These are phyloP conservation scores for Callaeas wilsoni DNA, from an alignment of 2,113 vertebrate species.

Conservation along the genomic window DNA sequence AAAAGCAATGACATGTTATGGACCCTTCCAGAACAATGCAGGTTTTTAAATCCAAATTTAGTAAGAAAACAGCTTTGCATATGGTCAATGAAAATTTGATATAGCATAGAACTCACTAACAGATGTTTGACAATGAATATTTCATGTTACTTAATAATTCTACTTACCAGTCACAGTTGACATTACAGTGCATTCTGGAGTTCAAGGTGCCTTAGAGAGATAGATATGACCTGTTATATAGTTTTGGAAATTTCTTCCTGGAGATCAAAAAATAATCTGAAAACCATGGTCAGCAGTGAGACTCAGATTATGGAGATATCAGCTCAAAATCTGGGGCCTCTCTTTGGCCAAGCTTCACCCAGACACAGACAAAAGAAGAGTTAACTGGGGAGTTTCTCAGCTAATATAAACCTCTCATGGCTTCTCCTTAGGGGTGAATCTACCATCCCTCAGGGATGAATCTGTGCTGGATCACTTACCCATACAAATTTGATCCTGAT, in stretches of 20 bases:
- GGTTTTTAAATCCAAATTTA: neutral
- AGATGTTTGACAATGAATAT: constrained; percentile 53
- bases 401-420: neutral
- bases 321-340: neutral
- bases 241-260: neutral
- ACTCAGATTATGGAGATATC: neutral
- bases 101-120: neutral
- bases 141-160: constrained; percentile 50
- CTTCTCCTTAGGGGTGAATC: neutral
- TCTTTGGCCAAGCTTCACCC: neutral
- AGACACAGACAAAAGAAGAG: neutral
- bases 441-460: neutral
- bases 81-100: constrained; percentile 58
- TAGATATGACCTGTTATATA: neutral
- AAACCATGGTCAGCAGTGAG: neutral
- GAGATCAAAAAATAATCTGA: neutral
- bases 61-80: constrained; percentile 16
- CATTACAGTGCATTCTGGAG: neutral
- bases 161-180: neutral
- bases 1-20: neutral
- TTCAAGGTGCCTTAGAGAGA: neutral
- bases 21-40: neutral
- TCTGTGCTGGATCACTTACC: neutral
- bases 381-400: neutral
- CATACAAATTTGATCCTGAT: neutral